Evolutionary conservation across 1,140 invertebrate genomes (phyloP).

Genomic region (Orussus abietinus): DNA sequence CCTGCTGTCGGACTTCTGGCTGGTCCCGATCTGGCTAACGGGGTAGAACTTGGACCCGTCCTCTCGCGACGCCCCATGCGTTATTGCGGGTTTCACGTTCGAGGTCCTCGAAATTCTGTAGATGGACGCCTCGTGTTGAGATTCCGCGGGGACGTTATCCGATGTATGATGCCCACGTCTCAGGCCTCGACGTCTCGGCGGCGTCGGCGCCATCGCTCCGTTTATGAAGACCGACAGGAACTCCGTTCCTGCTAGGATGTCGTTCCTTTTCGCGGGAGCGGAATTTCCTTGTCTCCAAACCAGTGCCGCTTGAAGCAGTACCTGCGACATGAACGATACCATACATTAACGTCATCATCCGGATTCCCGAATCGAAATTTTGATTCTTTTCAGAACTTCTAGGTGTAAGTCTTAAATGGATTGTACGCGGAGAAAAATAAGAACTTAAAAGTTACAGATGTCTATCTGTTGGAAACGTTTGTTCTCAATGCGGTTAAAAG

Average conservation of each 20-base stretch:
- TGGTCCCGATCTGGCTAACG: constrained; percentile 43
- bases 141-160: constrained; percentile 43
- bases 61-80: constrained; percentile 18
- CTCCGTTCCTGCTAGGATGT: constrained; percentile 56
- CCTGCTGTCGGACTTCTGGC: constrained; percentile 35
- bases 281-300: constrained; percentile 32
- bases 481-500: too few species aligned
- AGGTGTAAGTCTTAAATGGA: too few species aligned
- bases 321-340: constrained; percentile 28
- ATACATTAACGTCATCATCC: too few species aligned
- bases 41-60: constrained; percentile 36
- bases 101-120: constrained; percentile 45
- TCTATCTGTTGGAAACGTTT: too few species aligned
- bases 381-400: too few species aligned
- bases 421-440: too few species aligned
- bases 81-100: constrained; percentile 13
- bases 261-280: constrained; percentile 42
- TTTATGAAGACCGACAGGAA: constrained; percentile 59
- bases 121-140: constrained; percentile 44
- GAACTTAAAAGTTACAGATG: too few species aligned
- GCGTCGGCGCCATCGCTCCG: constrained; percentile 44
- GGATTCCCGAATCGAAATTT: too few species aligned
- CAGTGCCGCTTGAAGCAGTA: constrained; percentile 43
- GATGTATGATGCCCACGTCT: constrained; percentile 26
- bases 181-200: constrained; percentile 40